Evolutionary conservation across 2,113 vertebrate genomes (phyloP), one percentile per base, ranked within the genome.

Genomic region (Phrynosoma blainvillii): DNA sequence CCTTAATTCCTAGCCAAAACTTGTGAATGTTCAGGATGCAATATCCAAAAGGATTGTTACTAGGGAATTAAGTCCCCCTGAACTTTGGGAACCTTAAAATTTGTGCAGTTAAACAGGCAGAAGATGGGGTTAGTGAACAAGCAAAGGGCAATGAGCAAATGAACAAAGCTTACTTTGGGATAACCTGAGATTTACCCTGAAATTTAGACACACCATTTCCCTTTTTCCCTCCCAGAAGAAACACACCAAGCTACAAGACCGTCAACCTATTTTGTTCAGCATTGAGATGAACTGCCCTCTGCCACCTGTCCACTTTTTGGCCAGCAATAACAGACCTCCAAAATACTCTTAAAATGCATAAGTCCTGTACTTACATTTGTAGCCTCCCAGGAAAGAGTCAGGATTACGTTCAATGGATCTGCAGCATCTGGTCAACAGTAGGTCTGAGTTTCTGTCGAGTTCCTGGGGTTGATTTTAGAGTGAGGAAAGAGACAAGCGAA

Each of bases 311-410:
- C 18, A 11, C 59, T 20, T 20, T 62, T 20, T 5, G 59, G 59
- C 7, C 13, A 62, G 59, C 18, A 10, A 20, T 20, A 59, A 20
- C 73, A 85, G 21, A 13, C 52, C 21, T 36, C 23, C 30, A 12
- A 27, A 62, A 14, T 13, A 25, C 20, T 42, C 30, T 21, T 40
- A 68, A 62, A 3, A 6, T 66, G 3, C 36, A 30, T 23, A 65
- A 36, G 10, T 4, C 42, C 10, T 23, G 20, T 88, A 68, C 94
- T 92, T 80, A 95, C 94, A 90, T 73, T 0, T n/a, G 89, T 7
- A 8, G 2, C 47, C 79, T 42, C 66, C 25, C 1, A 0, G 3
- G 54, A 75, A 54, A 0, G 0, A 0, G 8, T 32, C 16, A 27
- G 8, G 59, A n/a, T 16, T 42, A 23, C 12, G 7, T 54, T 65